Evolutionary conservation across 2,113 vertebrate species (phyloP).

Genomic region (Petromus typicus): DNA sequence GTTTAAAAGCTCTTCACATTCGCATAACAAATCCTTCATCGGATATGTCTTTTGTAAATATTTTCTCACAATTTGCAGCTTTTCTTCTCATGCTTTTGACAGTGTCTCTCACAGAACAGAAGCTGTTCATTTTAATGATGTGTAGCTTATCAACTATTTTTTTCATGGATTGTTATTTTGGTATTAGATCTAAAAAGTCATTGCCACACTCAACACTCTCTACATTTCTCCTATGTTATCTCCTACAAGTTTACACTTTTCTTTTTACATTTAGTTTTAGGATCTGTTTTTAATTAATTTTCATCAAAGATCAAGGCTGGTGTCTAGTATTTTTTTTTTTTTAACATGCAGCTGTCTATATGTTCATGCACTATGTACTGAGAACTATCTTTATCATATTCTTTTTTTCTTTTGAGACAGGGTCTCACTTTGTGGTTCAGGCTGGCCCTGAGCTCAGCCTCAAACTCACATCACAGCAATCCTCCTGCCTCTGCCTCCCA

Average conservation of each 20-base stretch:
- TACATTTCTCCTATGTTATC: neutral
- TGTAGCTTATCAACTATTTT: neutral
- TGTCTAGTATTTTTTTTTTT: neutral
- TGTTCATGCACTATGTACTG: neutral
- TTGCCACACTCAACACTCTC: neutral
- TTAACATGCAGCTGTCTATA: too few relatives aligned
- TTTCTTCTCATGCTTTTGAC: neutral
- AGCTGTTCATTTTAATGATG: neutral
- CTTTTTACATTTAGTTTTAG: neutral
- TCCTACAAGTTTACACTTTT: neutral
- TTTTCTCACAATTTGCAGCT: neutral
- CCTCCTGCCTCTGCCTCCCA: too few relatives aligned
- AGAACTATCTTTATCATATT: neutral
- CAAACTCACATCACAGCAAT: too few relatives aligned
- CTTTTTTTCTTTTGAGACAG: too few relatives aligned
- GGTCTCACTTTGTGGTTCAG: too few relatives aligned
- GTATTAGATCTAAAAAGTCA: neutral
- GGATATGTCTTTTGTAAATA: neutral
- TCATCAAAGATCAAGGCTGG: neutral
- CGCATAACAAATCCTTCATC: neutral
- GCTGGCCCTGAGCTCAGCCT: too few relatives aligned
- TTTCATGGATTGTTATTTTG: neutral
- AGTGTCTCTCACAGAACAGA: neutral
- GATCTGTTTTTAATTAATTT: neutral
- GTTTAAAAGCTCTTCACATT: neutral